phyloP scores from a whole-genome alignment of 2,888 invertebrate genomes.

The Mellilla xanthometata region DNA sequence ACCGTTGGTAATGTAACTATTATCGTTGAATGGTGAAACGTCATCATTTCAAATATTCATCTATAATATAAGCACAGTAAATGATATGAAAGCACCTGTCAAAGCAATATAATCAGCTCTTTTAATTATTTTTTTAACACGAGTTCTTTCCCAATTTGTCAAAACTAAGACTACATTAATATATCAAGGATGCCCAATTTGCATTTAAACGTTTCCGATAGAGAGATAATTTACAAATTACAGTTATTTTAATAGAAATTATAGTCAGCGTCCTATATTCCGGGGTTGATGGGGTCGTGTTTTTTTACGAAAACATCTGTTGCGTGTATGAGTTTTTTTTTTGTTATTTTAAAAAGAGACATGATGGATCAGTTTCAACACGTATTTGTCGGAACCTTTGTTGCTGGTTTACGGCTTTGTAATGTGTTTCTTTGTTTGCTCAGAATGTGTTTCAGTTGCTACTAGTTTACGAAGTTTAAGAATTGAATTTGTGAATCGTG shows the following conservation, averaged over 20 bases:
- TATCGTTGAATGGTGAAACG: slow-evolving; percentile 5
- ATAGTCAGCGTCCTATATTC: slow-evolving; percentile 58
- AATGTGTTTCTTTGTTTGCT: slow-evolving; percentile 82
- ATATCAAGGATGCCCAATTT: slow-evolving; percentile 67
- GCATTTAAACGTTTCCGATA: slow-evolving; percentile 73
- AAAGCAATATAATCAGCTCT: slow-evolving; percentile 33
- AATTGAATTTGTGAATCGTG: slow-evolving; percentile 38
- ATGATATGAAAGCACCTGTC: slow-evolving; percentile 38
- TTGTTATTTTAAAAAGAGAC: slow-evolving; percentile 81
- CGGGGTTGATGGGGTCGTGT: slow-evolving; percentile 65
- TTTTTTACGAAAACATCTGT: slow-evolving; percentile 80
- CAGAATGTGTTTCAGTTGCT: slow-evolving; percentile 68
- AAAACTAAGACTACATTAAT: slow-evolving; percentile 68
- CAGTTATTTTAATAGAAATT: slow-evolving; percentile 74
- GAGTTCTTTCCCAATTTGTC: slow-evolving; percentile 59
- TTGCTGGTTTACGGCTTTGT: slow-evolving; percentile 78
- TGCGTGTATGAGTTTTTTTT: slow-evolving; percentile 74
- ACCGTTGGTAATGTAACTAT: slow-evolving; percentile 33
- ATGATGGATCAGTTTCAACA: slow-evolving; percentile 83
- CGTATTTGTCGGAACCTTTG: slow-evolving; percentile 78
- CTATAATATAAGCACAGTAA: slow-evolving; percentile 2
- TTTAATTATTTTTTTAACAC: slow-evolving; percentile 53
- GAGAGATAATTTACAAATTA: slow-evolving; percentile 70
- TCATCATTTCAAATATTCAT: too few species aligned
- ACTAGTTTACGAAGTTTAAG: slow-evolving; percentile 57